Percentiles rank a stretch among this genome's conserved stretches.
phyloP scores from a whole-genome alignment of 1,140 invertebrate genomes.

The Aphidius gifuensis region DNA sequence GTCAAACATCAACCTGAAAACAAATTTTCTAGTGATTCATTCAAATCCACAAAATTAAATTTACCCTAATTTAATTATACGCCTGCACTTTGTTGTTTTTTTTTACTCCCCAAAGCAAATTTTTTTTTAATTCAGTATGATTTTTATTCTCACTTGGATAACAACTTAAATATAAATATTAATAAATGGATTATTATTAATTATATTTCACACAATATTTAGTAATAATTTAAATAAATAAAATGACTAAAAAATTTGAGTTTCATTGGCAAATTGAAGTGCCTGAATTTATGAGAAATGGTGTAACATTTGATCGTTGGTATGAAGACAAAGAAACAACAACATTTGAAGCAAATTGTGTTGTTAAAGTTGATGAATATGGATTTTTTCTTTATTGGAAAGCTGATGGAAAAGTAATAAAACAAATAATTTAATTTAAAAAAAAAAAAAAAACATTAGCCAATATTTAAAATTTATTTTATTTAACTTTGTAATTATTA shows the following conservation, averaged over 20 bases:
- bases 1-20: no score
- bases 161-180: no score
- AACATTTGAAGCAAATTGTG: slow-evolving; percentile 81
- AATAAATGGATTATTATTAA: slow-evolving; percentile 1
- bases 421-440: slow-evolving; percentile 13
- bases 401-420: slow-evolving; percentile 84
- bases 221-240: slow-evolving; percentile 11
- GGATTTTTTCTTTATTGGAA: slow-evolving; percentile 99
- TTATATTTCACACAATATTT: no score
- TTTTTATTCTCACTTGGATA: no score
- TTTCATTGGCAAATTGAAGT: slow-evolving; percentile 96
- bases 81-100: no score
- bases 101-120: no score
- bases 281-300: slow-evolving; percentile 81
- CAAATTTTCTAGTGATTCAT: no score
- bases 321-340: slow-evolving; percentile 92
- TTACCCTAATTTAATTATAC: no score
- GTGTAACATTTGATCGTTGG: slow-evolving; percentile 88
- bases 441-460: background rate
- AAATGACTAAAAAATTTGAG: slow-evolving; percentile 97
- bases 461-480: slow-evolving; percentile 3
- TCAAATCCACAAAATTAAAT: no score
- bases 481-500: slow-evolving; percentile 6
- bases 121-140: no score
- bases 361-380: slow-evolving; percentile 95